Evolutionary conservation across 2,113 vertebrate genomes (phyloP), one percentile per base, ranked within the genome.

Genomic region (Tupaia chinensis): DNA sequence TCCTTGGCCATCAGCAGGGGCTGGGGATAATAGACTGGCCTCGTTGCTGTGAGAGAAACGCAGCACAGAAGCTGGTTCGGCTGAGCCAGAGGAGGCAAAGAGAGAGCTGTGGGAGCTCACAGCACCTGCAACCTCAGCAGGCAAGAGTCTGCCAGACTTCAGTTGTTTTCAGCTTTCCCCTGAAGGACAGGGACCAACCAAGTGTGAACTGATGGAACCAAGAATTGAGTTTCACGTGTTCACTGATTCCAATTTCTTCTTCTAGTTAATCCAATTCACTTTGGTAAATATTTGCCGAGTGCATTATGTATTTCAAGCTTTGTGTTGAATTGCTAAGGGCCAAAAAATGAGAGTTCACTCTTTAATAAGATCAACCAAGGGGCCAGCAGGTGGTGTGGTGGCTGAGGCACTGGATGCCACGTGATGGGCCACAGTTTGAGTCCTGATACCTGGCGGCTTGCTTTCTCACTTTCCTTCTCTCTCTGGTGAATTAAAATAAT

Each of bases 121-220:
- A 78, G 34, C 32, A 70, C 13, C 1, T 70, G 32, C 54, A 79
- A n/a, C 25, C 25, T 69, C 54, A 70, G 73, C 63, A 86, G 82
- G 54, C 79, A 60, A 53, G 25, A 60, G 78, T 86, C 86, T 78
- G 65, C 63, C 65, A 86, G 65, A 17, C 65, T 86, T 13, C 60
- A 23, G 29, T 79, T 76, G 29, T 87, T 93, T 74, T 74, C 68
- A 88, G 60, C 9, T 93, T 93, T 88, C 58, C 58, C 66, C 32
- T 81, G 23, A 88, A 56, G 58, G 69, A 22, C 44, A 73, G 66
- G 66, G 56, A 81, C 68, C 66, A 81, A 73, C 61, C 29, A 81
- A 81, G 29, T 66, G 9, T 80, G 44, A 20, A 88, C 70, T 78
- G 17, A 79, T 87, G 69, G 74, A 61, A 79, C 65, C 25, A 70